A percentile compares a stretch with the other conserved stretches of the same genome.
These are phyloP conservation scores for Cirrhinus molitorella DNA, from an alignment of 2,797 vertebrate genomes.

Conservation along the genomic window DNA sequence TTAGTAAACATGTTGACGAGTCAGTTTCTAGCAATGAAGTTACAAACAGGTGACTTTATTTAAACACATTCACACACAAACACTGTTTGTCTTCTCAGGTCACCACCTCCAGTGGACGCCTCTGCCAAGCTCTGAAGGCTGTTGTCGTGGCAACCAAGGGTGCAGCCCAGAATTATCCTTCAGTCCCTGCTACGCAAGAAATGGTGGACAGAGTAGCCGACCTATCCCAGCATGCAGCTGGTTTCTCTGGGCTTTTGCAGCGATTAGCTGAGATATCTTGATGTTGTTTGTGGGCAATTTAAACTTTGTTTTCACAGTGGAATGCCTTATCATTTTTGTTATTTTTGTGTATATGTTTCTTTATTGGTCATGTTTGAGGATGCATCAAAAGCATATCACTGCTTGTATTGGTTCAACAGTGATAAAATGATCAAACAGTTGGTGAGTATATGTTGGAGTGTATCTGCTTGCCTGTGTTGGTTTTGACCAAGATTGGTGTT, in stretches of 20 bases:
- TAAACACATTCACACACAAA: constrained; percentile 18
- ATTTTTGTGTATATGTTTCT: constrained; percentile 54
- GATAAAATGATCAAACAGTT: constrained; percentile 55
- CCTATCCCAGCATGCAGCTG: constrained; percentile 86
- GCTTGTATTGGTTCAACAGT: constrained; percentile 41
- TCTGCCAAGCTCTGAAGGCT: constrained; percentile 88
- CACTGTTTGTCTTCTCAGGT: constrained; percentile 70
- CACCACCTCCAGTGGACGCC: constrained; percentile 82
- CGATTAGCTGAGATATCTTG: constrained; percentile 84
- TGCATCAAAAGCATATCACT: constrained; percentile 50
- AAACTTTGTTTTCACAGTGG: constrained; percentile 60
- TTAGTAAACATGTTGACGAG: constrained; percentile 31
- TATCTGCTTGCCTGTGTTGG: constrained; percentile 50
- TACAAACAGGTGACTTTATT: constrained; percentile 25
- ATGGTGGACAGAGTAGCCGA: constrained; percentile 88
- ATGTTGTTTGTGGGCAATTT: constrained; percentile 60
- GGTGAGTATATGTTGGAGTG: constrained; percentile 39
- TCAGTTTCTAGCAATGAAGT: constrained; percentile 27
- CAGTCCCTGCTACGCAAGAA: constrained; percentile 84
- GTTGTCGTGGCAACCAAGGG: constrained; percentile 90
- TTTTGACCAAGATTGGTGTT: constrained; percentile 48
- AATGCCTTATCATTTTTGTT: constrained; percentile 77
- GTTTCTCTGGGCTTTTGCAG: constrained; percentile 87
- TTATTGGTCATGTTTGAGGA: constrained; percentile 60
- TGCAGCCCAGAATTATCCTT: constrained; percentile 90